Evolutionary conservation across 2,888 invertebrate species (phyloP).

Genomic region (Tipula vernalis): DNA sequence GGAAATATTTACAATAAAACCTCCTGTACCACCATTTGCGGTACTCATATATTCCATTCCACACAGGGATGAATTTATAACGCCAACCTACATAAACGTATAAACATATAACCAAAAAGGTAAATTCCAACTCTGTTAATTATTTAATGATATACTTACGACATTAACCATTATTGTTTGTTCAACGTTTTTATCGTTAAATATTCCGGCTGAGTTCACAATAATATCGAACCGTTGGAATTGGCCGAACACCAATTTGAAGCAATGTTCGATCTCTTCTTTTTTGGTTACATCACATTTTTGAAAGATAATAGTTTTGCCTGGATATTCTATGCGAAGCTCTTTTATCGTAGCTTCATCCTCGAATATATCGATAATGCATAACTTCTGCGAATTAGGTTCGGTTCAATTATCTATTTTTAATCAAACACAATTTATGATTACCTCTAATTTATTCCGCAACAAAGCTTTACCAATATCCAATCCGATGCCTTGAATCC

Average conservation of each 20-base stretch:
- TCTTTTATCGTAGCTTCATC: conserved; percentile 18
- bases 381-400: too few relatives aligned
- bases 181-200: conserved; percentile 30
- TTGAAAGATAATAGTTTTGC: conserved; percentile 27
- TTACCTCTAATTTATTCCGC: too few relatives aligned
- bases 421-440: too few relatives aligned
- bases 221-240: conserved; percentile 19
- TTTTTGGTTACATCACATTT: conserved; percentile 19
- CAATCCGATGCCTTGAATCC: too few relatives aligned
- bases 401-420: too few relatives aligned
- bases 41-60: conserved; percentile 31
- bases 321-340: conserved; percentile 24
- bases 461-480: too few relatives aligned
- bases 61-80: conserved; percentile 33
- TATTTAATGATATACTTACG: conserved; percentile 27
- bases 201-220: conserved; percentile 33
- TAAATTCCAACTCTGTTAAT: too few relatives aligned
- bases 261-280: conserved; percentile 30
- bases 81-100: conserved; percentile 23
- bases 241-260: conserved; percentile 29
- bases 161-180: conserved; percentile 36
- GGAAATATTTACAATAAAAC: conserved; percentile 29
- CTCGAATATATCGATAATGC: conserved; percentile 13
- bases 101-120: too few relatives aligned
- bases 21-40: conserved; percentile 26